Base-by-base conservation (phyloP, 1,140 invertebrate genomes). In the Dolichoris vasculosae region DNA sequence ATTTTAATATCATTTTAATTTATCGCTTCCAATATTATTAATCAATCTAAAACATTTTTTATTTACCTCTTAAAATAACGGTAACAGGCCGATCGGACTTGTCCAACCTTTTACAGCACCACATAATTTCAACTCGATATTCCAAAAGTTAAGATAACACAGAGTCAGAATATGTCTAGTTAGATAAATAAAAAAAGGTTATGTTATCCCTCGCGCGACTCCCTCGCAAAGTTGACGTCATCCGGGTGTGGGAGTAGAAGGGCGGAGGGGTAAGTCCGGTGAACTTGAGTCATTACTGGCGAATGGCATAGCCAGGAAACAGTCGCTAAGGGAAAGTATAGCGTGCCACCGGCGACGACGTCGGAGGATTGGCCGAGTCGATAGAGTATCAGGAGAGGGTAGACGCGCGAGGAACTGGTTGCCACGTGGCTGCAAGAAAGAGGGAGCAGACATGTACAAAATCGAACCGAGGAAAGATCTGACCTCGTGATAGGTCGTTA, bases 71-170 rank as follows among this genome's bases (percentile, higher is more conserved):
- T 55, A 90, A 81, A 69, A 91, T 81, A 87, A 89, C 89, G 55
- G 89, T 90, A 84, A 91, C 87, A 51, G 90, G 89, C 89, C 90
- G 90, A 87, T 90, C 89, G 75, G 90, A 90, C 48, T 85, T 75
- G 86, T 89, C 88, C 76, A 89, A 87, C 82, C 87, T 90, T 86
- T 90, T 90, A 86, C 90, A 91, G 88, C 90, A 91, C 90, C 90
- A 91, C 90, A 91, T 91, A 23, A 78, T 55, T 20, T 30, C 35
- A 73, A 73, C 38, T 73, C 23, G 40, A 73, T n/a, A n/a, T 43
- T 26, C 2, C 11, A 4, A 43, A 73, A 73, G 6, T n/a, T 43
- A 43, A 71, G 23, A 9, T 26, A 26, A 59, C 2, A 23, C 55
- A 59, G 55, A 59, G 55, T 4, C 23, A 26, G 55, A 59, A 59